Percentiles rank a stretch among this genome's conserved stretches.
Conservation (phyloP, 2,888 invertebrate species). For the Rhamphomyia laevipes region DNA sequence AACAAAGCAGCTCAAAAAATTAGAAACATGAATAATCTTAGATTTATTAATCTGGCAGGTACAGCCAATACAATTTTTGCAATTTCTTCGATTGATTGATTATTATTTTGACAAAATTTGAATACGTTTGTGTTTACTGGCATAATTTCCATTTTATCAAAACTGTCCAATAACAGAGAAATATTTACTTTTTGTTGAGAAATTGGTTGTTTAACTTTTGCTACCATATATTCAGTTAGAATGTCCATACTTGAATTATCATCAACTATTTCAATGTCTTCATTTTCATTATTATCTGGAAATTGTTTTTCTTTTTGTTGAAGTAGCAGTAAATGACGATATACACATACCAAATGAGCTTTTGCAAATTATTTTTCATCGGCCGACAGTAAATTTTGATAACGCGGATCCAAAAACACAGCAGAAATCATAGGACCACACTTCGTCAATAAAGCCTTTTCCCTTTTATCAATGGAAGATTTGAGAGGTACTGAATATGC, state of each 20-base stretch:
- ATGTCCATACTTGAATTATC: not conserved
- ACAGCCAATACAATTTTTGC: not conserved
- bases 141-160: not conserved
- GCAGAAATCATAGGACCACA: not conserved
- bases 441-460: not conserved
- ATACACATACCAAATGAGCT: not conserved
- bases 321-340: not conserved
- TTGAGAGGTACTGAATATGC: not conserved
- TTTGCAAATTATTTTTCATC: conserved; percentile 1
- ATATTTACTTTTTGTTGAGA: not conserved
- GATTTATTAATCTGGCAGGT: too few species aligned
- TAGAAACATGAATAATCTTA: too few species aligned
- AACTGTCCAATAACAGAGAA: not conserved
- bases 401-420: conserved; percentile 1
- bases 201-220: not conserved
- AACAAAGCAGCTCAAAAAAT: too few species aligned
- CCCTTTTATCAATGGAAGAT: not conserved
- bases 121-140: conserved; percentile 1
- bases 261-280: too few species aligned
- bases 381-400: not conserved
- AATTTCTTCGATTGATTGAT: not conserved
- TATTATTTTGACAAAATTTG: conserved; percentile 1
- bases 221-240: not conserved
- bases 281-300: too few species aligned
- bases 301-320: not conserved